Evolutionary conservation across 2,888 invertebrate genomes (phyloP), one percentile per base, ranked within the genome.

Genomic region (Hypomecis punctinalis): DNA sequence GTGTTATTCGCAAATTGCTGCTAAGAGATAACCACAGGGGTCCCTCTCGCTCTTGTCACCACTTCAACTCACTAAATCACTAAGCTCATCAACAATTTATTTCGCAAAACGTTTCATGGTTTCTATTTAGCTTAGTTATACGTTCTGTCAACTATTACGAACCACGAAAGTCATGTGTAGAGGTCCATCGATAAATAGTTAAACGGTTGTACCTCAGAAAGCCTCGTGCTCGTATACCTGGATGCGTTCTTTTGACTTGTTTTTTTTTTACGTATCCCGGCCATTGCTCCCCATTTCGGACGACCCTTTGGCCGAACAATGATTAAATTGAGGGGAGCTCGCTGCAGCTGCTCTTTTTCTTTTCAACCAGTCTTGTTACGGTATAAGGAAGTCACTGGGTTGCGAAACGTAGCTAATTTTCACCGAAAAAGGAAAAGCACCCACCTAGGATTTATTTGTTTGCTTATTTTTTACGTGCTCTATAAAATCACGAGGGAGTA

Each of bases 321-420:
- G 84, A 88, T 88, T 85, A 86, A 82, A 86, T 75, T 73, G 85
- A 88, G 90, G 89, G 91, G 89, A 85, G 78, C 82, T 75, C 82
- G 78, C 83, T 88, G 92, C 93, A 92, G 93, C 93, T 93, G 93
- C 89, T 90, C 87, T 85, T 89, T 88, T 89, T 84, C 85, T 86
- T 85, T 85, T 80, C 76, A 72, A 80, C 75, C 67, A 78, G 83
- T 83, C 76, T 82, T 86, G 75, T 78, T 75, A 71, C 64, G 64
- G 73, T 79, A 74, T 61, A 66, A 66, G 65, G 76, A 83, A 83
- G 80, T 83, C 81, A 83, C 75, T 83, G 76, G 78, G 82, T 86
- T 82, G 85, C 85, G 63, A 84, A 87, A 83, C 79, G 68, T 71
- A 70, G 73, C 67, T 63, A 72, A 70, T 74, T 74, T 73, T 67